phyloP scores from a whole-genome alignment of 2,113 vertebrate genomes.

The Hyperoodon ampullatus region DNA sequence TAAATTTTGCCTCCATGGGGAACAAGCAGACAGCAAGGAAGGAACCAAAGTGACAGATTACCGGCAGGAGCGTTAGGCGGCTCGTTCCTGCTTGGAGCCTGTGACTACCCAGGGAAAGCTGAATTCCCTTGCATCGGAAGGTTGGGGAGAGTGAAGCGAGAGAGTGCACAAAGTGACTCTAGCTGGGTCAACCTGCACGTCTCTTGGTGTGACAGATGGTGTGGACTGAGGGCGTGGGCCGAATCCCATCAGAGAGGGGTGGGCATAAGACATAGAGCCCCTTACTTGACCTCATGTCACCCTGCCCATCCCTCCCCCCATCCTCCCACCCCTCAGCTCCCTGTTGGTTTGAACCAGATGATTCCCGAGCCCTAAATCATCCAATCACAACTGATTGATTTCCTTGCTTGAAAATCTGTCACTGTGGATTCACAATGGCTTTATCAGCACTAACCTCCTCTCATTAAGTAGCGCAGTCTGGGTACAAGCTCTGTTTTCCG shows the following conservation, averaged over 20 bases:
- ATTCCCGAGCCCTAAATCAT: slow-evolving; percentile 9
- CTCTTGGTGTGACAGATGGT: background rate
- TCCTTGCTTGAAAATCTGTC: slow-evolving; percentile 50
- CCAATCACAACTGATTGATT: background rate
- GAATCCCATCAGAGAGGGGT: background rate
- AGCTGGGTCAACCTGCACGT: background rate
- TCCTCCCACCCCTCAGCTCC: background rate
- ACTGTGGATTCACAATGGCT: slow-evolving; percentile 13
- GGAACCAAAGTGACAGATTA: background rate
- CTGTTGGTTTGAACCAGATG: slow-evolving; percentile 58
- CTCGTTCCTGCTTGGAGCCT: background rate
- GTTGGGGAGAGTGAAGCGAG: background rate
- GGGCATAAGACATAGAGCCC: background rate
- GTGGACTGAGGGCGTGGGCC: background rate
- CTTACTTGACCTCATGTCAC: background rate
- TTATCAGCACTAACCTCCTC: slow-evolving; percentile 46
- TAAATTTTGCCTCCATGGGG: slow-evolving; percentile 80
- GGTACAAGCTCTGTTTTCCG: slow-evolving; percentile 27
- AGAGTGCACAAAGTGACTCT: background rate
- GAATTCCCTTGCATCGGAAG: background rate
- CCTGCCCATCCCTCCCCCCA: background rate
- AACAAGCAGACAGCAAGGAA: slow-evolving; percentile 52
- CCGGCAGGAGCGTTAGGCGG: background rate
- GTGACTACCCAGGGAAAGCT: background rate
- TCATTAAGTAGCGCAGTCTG: slow-evolving; percentile 39